phyloP scores from a whole-genome alignment of 2,113 vertebrate species.

The Chunga burmeisteri region DNA sequence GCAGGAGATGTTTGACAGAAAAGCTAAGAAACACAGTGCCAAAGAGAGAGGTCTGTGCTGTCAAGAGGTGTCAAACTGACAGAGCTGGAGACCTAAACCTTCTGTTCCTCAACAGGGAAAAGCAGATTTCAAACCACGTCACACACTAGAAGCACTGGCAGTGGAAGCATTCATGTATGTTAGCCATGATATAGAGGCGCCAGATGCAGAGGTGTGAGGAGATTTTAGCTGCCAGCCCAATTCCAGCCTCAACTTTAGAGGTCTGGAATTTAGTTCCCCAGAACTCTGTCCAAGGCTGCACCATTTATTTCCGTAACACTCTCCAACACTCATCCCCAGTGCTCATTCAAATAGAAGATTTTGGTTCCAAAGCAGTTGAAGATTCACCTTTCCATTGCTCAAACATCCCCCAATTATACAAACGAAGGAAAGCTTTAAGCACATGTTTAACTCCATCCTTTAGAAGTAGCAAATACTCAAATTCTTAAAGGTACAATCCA shows the following conservation, averaged over 20 bases:
- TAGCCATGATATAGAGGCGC: neutral
- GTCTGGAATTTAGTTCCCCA: neutral
- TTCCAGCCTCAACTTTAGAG: neutral
- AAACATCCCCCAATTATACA: neutral
- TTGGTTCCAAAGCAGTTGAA: neutral
- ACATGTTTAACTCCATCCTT: neutral
- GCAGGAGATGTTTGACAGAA: conserved; percentile 21
- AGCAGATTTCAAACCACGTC: conserved; percentile 53
- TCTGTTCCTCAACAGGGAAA: conserved; percentile 43
- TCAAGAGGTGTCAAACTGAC: conserved; percentile 54
- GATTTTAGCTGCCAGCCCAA: neutral
- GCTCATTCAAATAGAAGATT: neutral
- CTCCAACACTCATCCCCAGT: neutral
- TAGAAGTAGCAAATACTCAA: neutral
- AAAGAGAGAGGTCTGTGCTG: conserved; percentile 53
- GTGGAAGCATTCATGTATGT: conserved; percentile 17
- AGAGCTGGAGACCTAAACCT: conserved; percentile 54
- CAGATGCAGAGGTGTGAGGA: conserved; percentile 14
- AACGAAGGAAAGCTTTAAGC: neutral
- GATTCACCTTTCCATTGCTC: neutral
- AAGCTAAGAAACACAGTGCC: conserved; percentile 26
- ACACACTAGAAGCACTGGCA: conserved; percentile 36
- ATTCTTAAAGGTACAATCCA: neutral
- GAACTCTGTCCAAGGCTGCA: neutral
- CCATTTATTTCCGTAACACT: neutral